phyloP scores from a whole-genome alignment of 1,140 invertebrate genomes.

The Nixonia krombeini region DNA sequence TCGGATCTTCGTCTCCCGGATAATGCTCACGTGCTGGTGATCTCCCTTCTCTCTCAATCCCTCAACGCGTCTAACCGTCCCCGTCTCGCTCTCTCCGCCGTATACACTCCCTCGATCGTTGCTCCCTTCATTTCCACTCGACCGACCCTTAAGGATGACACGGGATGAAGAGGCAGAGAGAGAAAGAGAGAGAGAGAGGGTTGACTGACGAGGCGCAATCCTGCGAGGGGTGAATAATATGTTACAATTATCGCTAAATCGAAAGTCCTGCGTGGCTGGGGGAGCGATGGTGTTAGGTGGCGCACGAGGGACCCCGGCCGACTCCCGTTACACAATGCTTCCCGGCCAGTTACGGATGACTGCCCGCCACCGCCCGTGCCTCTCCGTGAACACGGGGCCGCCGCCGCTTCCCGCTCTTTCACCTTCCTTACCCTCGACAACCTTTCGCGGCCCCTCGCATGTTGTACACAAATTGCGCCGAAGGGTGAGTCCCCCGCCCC shows the following conservation, averaged over 20 bases:
- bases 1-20: constrained; percentile 11
- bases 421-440: background rate
- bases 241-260: constrained; percentile 70
- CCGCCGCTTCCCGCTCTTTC: background rate
- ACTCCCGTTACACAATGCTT: constrained; percentile 64
- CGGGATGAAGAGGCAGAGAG: constrained; percentile 25
- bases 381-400: constrained; percentile 16
- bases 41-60: constrained; percentile 14
- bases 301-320: constrained; percentile 47
- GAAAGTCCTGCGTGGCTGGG: constrained; percentile 45
- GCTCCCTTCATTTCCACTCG: constrained; percentile 50
- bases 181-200: too few species aligned
- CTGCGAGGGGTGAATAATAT: constrained; percentile 64
- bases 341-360: constrained; percentile 24
- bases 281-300: constrained; percentile 39
- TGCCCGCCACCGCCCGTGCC: too few species aligned
- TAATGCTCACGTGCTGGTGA: constrained; percentile 44
- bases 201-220: constrained; percentile 23
- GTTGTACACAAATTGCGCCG: too few species aligned
- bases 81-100: constrained; percentile 3
- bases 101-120: constrained; percentile 25
- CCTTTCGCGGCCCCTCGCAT: background rate
- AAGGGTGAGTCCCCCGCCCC: too few species aligned
- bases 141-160: constrained; percentile 48
- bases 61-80: background rate